phyloP scores from a whole-genome alignment of 2,113 vertebrate species.

The Cyprinodon variegatus region DNA sequence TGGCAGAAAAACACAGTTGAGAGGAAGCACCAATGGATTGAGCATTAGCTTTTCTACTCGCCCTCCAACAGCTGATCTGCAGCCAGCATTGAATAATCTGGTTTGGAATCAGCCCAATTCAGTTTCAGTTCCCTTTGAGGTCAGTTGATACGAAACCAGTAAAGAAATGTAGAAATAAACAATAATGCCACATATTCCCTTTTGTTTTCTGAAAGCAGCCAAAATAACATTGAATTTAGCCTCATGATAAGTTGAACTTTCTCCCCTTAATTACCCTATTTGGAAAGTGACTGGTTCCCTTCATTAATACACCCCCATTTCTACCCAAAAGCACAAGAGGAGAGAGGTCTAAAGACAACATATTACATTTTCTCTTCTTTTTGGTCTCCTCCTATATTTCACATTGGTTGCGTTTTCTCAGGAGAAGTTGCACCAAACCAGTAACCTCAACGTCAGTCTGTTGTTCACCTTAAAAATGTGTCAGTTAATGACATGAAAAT shows the following conservation, averaged over 20 bases:
- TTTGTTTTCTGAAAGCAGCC: slow-evolving; percentile 27
- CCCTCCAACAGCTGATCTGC: slow-evolving; percentile 32
- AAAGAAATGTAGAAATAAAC: slow-evolving; percentile 18
- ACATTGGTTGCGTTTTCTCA: slow-evolving; percentile 49
- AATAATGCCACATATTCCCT: slow-evolving; percentile 34
- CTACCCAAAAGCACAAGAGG: slow-evolving; percentile 40
- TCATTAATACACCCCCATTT: slow-evolving; percentile 42
- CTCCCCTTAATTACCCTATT: slow-evolving; percentile 38
- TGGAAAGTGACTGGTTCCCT: slow-evolving; percentile 28
- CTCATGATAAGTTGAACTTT: slow-evolving; percentile 19
- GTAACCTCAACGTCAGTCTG: slow-evolving; percentile 26
- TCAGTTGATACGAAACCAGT: slow-evolving; percentile 35
- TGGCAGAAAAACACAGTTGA: slow-evolving; percentile 47
- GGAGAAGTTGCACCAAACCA: slow-evolving; percentile 64
- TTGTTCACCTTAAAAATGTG: slow-evolving; percentile 23
- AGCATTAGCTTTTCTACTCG: slow-evolving; percentile 30
- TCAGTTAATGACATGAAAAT: slow-evolving; percentile 31
- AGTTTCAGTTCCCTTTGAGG: slow-evolving; percentile 52
- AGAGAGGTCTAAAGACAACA: slow-evolving; percentile 44
- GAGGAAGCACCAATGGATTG: slow-evolving; percentile 78
- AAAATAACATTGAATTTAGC: slow-evolving; percentile 62
- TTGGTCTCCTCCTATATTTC: slow-evolving; percentile 42
- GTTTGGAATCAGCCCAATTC: slow-evolving; percentile 42
- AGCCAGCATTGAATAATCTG: slow-evolving; percentile 15
- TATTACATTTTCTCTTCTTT: slow-evolving; percentile 44